Evolutionary conservation across 1,140 invertebrate species (phyloP).

Genomic region (Brachionus plicatilis): DNA sequence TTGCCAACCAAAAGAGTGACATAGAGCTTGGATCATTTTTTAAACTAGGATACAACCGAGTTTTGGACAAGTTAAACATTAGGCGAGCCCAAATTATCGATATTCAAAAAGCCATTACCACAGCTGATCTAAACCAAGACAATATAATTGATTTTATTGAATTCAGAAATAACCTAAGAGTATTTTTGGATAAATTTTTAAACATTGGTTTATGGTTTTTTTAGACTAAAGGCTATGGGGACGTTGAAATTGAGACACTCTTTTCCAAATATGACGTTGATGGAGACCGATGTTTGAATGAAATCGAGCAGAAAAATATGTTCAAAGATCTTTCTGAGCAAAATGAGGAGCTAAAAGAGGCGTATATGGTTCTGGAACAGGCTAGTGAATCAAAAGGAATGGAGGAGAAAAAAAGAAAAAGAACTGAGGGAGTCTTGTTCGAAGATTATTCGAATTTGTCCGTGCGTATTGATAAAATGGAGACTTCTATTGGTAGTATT

Average conservation of each 20-base stretch:
- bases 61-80: slow-evolving; percentile 53
- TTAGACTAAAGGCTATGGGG: slow-evolving; percentile 60
- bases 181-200: neutral
- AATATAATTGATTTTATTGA: slow-evolving; percentile 34
- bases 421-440: slow-evolving; percentile 16
- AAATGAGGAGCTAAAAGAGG: slow-evolving; percentile 19
- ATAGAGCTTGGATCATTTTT: slow-evolving; percentile 30
- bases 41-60: slow-evolving; percentile 46
- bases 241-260: slow-evolving; percentile 67
- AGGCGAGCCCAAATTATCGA: slow-evolving; percentile 54
- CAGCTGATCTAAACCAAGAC: slow-evolving; percentile 28
- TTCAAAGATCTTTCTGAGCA: slow-evolving; percentile 20
- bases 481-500: slow-evolving; percentile 55
- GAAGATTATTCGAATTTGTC: slow-evolving; percentile 49
- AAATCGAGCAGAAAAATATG: slow-evolving; percentile 53
- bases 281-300: slow-evolving; percentile 59
- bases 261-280: slow-evolving; percentile 64
- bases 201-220: neutral
- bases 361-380: slow-evolving; percentile 9
- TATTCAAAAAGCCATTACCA: slow-evolving; percentile 56
- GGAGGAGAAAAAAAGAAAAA: neutral
- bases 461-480: slow-evolving; percentile 56
- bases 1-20: slow-evolving; percentile 6
- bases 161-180: slow-evolving; percentile 30
- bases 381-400: neutral